phyloP scores from a whole-genome alignment of 2,888 invertebrate species.

The Prosopocoilus inquinatus region DNA sequence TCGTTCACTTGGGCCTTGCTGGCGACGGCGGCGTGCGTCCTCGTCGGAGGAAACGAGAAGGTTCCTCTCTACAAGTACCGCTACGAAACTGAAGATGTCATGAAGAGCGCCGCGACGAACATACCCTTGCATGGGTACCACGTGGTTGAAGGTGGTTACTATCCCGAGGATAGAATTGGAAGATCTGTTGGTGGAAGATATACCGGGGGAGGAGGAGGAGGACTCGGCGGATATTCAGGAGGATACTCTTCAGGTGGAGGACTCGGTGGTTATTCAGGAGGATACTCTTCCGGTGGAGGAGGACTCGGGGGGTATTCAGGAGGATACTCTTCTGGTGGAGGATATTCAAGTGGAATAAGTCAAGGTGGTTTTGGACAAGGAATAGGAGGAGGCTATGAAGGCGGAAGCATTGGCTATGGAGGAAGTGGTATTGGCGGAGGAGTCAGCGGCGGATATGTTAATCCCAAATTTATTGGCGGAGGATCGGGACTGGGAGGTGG shows the following conservation, averaged over 20 bases:
- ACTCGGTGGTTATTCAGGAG: constrained; percentile 12
- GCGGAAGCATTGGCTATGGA: not conserved
- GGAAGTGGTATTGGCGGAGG: constrained; percentile 32
- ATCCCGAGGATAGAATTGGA: constrained; percentile 43
- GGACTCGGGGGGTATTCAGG: constrained; percentile 13
- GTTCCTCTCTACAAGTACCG: constrained; percentile 43
- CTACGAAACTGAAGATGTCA: constrained; percentile 46
- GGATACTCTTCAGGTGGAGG: constrained; percentile 20
- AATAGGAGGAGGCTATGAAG: constrained; percentile 6
- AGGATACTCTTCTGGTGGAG: too few relatives aligned
- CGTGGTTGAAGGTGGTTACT: constrained; percentile 60
- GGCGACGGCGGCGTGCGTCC: too few relatives aligned
- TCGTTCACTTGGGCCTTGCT: too few relatives aligned
- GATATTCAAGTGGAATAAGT: constrained; percentile 8
- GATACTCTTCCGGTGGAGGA: constrained; percentile 7
- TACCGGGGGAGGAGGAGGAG: constrained; percentile 27
- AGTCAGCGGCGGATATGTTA: constrained; percentile 39
- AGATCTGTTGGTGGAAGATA: constrained; percentile 16
- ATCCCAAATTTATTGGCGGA: constrained; percentile 5
- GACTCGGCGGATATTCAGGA: constrained; percentile 33
- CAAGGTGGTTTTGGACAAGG: constrained; percentile 11
- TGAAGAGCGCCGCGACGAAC: constrained; percentile 45
- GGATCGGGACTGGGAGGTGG: constrained; percentile 26
- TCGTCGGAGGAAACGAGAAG: too few relatives aligned
- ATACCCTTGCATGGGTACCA: constrained; percentile 55